phyloP scores from a whole-genome alignment of 2,888 invertebrate species.

The Ctena decussata region DNA sequence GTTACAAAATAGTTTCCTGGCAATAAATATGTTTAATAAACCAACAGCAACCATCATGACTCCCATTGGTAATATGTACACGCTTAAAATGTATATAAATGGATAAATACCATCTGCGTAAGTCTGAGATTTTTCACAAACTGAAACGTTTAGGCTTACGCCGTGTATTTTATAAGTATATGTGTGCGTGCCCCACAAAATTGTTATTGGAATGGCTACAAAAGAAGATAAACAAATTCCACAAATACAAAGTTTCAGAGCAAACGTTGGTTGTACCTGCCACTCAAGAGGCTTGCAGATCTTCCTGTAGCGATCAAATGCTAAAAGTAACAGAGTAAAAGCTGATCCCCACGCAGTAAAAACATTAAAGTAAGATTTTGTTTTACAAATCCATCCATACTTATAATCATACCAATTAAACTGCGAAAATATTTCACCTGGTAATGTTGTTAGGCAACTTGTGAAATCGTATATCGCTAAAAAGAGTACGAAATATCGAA shows the following conservation, averaged over 20 bases:
- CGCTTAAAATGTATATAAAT: conserved; percentile 44
- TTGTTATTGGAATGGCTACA: conserved; percentile 34
- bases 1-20: conserved; percentile 40
- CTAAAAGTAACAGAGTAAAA: conserved; percentile 34
- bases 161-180: conserved; percentile 19
- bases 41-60: conserved; percentile 40
- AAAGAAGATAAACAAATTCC: conserved; percentile 20
- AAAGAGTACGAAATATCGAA: conserved; percentile 47
- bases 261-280: conserved; percentile 50
- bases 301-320: conserved; percentile 57
- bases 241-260: conserved; percentile 31
- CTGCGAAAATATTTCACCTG: conserved; percentile 55
- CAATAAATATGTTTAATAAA: conserved; percentile 42
- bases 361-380: conserved; percentile 46
- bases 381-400: conserved; percentile 52
- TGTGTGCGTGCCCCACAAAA: conserved; percentile 60
- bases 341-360: conserved; percentile 56
- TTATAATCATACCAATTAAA: conserved; percentile 55
- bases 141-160: conserved; percentile 43
- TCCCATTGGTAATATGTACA: conserved; percentile 47
- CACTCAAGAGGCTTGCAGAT: conserved; percentile 48
- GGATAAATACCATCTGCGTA: conserved; percentile 42
- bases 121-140: conserved; percentile 46
- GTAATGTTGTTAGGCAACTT: conserved; percentile 55
- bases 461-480: conserved; percentile 51